Evolutionary conservation across 64 coral and sea anemone species (phyloP), one percentile per base, ranked within the genome.

Genomic region (Cladopsammia gracilis): DNA sequence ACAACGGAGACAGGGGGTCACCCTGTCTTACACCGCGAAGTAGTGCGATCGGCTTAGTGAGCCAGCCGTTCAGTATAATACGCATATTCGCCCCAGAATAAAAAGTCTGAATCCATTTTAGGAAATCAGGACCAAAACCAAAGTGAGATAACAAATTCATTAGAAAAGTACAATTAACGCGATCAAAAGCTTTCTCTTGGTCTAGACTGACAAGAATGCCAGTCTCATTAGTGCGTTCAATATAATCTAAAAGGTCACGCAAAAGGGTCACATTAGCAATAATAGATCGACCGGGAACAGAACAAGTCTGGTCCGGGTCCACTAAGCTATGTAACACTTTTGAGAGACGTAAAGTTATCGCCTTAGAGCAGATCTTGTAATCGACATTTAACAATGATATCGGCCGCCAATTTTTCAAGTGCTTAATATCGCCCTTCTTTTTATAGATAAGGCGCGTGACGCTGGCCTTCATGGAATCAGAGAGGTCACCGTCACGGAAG

Each of bases 171-270:
- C 66, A 0, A 87, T 87, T 71, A 0, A 87, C 83, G 12, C 83
- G 45, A 52, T 87, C 64, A 19, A 87, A 87, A 7, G 65, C 83
- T 46, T 87, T 87, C 18, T 87, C 83, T 34, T 71, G 83, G 44
- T 87, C 83, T 20, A 68, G 22, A 68, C 64, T 68, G 4, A 68
- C 19, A n/a, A 68, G 64, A 23, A 68, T 68, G 8, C 14, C 64
- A 23, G 11, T 2, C 22, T 68, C 64, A 69, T 65, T 44, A 20
- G 44, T 50, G 5, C 10, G 46, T 64, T 14, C 5, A 68, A 68
- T 68, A 20, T 68, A 23, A 23, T 68, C 64, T 24, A 68, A 9
- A 68, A 25, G 2, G 22, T 68, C 64, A 9, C 22, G 64, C 22
- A 53, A 53, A 5, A 53, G 10, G 51, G 51, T 53, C 4, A 53